A percentile compares a stretch with the other conserved stretches of the same genome.
Evolutionary conservation across 2,888 invertebrate genomes (phyloP).

Genomic region (Tipula helvola): DNA sequence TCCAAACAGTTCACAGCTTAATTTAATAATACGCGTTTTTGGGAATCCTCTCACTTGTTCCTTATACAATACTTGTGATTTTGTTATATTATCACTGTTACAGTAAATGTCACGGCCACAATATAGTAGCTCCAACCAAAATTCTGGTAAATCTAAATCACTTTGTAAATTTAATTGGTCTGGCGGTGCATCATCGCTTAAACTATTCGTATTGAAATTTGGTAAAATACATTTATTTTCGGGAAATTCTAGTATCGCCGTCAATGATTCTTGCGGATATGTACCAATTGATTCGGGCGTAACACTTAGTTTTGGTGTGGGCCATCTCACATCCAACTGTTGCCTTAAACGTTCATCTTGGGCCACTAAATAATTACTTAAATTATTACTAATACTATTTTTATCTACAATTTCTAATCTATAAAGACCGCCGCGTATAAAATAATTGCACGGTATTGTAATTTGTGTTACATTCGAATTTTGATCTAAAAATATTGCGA

Average conservation of each 20-base stretch:
- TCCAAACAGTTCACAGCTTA: slow-evolving; percentile 70
- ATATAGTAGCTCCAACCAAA: slow-evolving; percentile 66
- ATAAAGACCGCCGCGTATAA: slow-evolving; percentile 57
- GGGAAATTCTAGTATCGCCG: slow-evolving; percentile 61
- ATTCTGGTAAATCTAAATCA: slow-evolving; percentile 45
- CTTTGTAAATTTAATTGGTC: slow-evolving; percentile 14
- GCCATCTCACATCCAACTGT: slow-evolving; percentile 70
- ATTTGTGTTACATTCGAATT: slow-evolving; percentile 33
- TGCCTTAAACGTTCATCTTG: slow-evolving; percentile 30
- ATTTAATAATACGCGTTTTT: slow-evolving; percentile 50
- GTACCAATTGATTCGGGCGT: slow-evolving; percentile 67
- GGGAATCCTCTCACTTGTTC: slow-evolving; percentile 66
- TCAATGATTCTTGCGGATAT: slow-evolving; percentile 62
- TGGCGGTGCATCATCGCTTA: not conserved
- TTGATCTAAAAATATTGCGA: slow-evolving; percentile 17
- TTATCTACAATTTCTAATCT: slow-evolving; percentile 36
- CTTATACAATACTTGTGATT: slow-evolving; percentile 56
- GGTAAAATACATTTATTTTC: slow-evolving; percentile 49
- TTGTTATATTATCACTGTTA: slow-evolving; percentile 41
- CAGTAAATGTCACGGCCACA: slow-evolving; percentile 67
- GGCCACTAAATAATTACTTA: slow-evolving; percentile 12
- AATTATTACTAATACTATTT: slow-evolving; percentile 18
- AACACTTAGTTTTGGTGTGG: slow-evolving; percentile 55
- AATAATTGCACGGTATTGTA: slow-evolving; percentile 57
- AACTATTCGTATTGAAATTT: slow-evolving; percentile 17